Evolutionary conservation across 2,797 vertebrate genomes (phyloP).

Genomic region (Anomalospiza imberbis): DNA sequence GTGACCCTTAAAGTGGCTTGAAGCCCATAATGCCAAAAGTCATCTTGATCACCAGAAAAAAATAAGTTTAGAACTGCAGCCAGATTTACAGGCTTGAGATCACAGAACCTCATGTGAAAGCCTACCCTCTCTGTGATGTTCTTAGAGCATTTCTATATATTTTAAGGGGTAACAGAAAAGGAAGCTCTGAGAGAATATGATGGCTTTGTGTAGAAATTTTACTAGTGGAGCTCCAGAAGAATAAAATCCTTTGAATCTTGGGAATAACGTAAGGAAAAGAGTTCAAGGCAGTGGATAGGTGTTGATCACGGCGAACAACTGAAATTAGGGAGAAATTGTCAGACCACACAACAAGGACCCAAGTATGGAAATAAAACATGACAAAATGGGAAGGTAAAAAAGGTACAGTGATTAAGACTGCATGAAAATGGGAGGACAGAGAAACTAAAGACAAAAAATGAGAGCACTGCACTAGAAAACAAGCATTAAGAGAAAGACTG

Average conservation of each 20-base stretch:
- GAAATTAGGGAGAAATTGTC: neutral
- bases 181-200: neutral
- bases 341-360: neutral
- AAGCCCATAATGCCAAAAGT: neutral
- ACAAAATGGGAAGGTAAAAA: neutral
- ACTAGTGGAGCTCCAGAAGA: neutral
- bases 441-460: neutral
- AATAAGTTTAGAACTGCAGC: neutral
- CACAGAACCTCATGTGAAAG: neutral
- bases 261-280: neutral
- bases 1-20: neutral
- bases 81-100: neutral
- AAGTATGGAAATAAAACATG: neutral
- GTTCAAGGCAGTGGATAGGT: neutral
- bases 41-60: neutral
- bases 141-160: neutral
- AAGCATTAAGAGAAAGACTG: neutral
- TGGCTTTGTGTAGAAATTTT: neutral
- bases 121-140: neutral
- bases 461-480: neutral
- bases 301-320: neutral
- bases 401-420: fast-evolving
- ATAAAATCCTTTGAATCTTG: neutral
- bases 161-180: neutral
- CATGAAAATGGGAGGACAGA: neutral